These are phyloP conservation scores for Drosophila kambysellisi DNA, from an alignment of 2,888 invertebrate species.

Conservation along the genomic window DNA sequence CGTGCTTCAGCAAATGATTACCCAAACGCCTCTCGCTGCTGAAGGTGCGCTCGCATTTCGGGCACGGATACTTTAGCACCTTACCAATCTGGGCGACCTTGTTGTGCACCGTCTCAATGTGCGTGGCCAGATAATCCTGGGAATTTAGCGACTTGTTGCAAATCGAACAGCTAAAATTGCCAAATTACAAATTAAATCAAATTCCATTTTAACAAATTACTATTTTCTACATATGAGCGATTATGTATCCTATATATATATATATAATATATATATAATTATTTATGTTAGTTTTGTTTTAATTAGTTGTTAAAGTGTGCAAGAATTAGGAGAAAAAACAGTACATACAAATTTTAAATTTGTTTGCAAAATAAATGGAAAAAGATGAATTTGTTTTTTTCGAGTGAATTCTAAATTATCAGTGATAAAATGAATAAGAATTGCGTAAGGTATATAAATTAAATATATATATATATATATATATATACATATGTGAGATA, in stretches of 20 bases:
- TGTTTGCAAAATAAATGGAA: too few species aligned
- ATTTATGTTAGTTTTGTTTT: background rate
- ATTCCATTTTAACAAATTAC: background rate
- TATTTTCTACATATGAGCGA: background rate
- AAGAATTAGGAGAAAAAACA: background rate
- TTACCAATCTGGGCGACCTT: conserved; percentile 65
- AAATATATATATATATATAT: background rate
- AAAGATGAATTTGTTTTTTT: too few species aligned
- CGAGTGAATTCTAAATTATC: background rate
- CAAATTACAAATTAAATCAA: background rate
- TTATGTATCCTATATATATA: background rate
- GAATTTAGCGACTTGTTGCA: conserved; percentile 72
- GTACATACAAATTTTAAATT: too few species aligned
- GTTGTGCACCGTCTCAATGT: conserved; percentile 73
- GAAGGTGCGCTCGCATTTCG: conserved; percentile 69
- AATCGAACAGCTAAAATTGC: conserved; percentile 54
- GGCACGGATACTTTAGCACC: conserved; percentile 64
- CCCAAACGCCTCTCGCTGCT: conserved; percentile 66
- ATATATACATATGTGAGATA: background rate
- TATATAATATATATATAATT: background rate
- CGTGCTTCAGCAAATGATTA: conserved; percentile 67
- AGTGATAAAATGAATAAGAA: background rate
- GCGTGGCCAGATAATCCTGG: conserved; percentile 70
- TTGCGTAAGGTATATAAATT: background rate
- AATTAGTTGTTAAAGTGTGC: background rate